These are phyloP conservation scores for Mormyrus iriodes DNA, from an alignment of 2,113 vertebrate species.

Conservation along the genomic window DNA sequence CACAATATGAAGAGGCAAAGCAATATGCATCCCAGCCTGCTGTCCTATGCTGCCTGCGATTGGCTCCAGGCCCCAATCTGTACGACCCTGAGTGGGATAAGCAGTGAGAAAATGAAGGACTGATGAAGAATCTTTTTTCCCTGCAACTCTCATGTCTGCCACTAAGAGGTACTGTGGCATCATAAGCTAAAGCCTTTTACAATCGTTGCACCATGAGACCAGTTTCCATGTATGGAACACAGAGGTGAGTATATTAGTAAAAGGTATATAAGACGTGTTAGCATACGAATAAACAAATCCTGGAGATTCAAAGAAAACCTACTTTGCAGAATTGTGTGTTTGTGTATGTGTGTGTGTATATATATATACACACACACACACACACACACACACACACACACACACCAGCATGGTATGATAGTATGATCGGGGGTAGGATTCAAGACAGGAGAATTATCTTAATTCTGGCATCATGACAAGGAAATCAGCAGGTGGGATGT, in stretches of 20 bases:
- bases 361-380: too few relatives aligned
- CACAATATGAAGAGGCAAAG: not conserved
- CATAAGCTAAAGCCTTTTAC: not conserved
- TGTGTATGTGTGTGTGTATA: too few relatives aligned
- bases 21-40: not conserved
- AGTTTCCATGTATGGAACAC: not conserved
- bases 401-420: not conserved
- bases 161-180: slow-evolving; percentile 42
- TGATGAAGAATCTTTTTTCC: not conserved
- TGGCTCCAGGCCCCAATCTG: not conserved
- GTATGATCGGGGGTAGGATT: not conserved
- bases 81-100: not conserved
- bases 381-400: too few relatives aligned
- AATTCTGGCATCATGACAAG: not conserved
- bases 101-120: not conserved
- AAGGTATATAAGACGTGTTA: not conserved
- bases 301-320: not conserved
- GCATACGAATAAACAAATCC: not conserved
- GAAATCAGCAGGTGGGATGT: not conserved
- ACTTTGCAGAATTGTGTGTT: too few relatives aligned
- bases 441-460: not conserved
- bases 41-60: not conserved
- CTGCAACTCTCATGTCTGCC: slow-evolving; percentile 24
- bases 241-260: not conserved
- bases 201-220: not conserved